phyloP scores from a whole-genome alignment of 2,888 invertebrate species.

The Idaea biselata region DNA sequence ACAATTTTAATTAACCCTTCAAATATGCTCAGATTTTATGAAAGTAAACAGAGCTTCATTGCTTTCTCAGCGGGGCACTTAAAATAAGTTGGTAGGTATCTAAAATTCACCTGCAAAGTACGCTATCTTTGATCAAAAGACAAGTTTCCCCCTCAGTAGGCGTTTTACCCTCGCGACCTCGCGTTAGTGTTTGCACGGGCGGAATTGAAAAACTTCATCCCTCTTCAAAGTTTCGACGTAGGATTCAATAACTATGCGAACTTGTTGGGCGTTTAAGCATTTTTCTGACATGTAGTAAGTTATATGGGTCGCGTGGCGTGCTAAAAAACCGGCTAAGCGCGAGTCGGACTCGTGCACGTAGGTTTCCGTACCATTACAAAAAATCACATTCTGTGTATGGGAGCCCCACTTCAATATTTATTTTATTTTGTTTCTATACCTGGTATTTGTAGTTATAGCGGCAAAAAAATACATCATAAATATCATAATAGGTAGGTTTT shows the following conservation, averaged over 20 bases:
- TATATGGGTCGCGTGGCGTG: not conserved
- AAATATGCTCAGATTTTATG: not conserved
- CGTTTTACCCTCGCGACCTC: constrained; percentile 22
- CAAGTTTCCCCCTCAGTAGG: constrained; percentile 22
- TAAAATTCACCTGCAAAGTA: not conserved
- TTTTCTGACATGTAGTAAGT: not conserved
- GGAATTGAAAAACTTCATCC: constrained; percentile 33
- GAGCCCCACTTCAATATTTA: no score
- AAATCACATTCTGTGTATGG: no score
- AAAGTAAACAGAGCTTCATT: not conserved
- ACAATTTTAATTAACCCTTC: constrained; percentile 1
- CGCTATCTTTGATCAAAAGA: constrained; percentile 4
- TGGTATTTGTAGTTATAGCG: no score
- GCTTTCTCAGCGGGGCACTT: constrained; percentile 1
- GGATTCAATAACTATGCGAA: constrained; percentile 18
- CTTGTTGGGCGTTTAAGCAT: not conserved
- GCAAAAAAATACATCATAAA: no score
- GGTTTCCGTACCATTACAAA: no score
- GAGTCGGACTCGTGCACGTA: not conserved
- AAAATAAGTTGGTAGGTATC: not conserved
- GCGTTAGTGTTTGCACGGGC: constrained; percentile 23
- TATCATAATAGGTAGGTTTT: no score
- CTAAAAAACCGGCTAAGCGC: not conserved
- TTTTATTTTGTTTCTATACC: no score
- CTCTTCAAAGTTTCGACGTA: constrained; percentile 25